Conservation (phyloP, 2,113 vertebrate genomes). For the Cryptomyrus ogoouensis region DNA sequence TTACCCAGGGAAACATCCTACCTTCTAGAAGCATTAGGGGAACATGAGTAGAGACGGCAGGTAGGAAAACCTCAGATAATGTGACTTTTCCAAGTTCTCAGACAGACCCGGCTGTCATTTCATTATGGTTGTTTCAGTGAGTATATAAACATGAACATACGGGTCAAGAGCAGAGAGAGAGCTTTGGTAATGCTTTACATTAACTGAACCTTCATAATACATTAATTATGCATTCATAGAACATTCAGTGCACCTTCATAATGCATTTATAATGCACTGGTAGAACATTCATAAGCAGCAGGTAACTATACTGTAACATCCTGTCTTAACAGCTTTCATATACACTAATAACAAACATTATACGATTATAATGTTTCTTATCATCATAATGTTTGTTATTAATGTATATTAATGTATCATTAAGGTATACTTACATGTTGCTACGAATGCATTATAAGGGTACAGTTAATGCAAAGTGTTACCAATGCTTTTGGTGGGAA, state of each 20-base stretch:
- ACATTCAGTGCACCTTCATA: neutral
- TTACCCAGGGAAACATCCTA: neutral
- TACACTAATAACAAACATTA: neutral
- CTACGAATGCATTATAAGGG: neutral
- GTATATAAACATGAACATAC: neutral
- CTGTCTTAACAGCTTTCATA: neutral
- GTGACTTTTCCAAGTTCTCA: neutral
- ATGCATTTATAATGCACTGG: neutral
- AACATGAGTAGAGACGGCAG: neutral
- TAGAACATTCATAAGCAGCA: neutral
- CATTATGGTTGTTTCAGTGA: neutral
- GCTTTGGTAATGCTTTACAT: neutral
- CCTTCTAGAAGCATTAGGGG: neutral
- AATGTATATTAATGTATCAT: neutral
- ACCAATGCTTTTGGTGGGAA: neutral
- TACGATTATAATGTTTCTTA: neutral
- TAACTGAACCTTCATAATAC: neutral
- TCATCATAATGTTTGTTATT: neutral
- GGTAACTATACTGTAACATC: neutral
- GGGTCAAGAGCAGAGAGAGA: neutral
- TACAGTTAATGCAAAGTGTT: neutral
- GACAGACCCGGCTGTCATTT: neutral
- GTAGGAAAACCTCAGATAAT: neutral
- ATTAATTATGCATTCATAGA: neutral
- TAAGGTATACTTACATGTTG: neutral